These are phyloP conservation scores for Scyliorhinus canicula DNA, from an alignment of 2,797 vertebrate genomes.

Conservation along the genomic window DNA sequence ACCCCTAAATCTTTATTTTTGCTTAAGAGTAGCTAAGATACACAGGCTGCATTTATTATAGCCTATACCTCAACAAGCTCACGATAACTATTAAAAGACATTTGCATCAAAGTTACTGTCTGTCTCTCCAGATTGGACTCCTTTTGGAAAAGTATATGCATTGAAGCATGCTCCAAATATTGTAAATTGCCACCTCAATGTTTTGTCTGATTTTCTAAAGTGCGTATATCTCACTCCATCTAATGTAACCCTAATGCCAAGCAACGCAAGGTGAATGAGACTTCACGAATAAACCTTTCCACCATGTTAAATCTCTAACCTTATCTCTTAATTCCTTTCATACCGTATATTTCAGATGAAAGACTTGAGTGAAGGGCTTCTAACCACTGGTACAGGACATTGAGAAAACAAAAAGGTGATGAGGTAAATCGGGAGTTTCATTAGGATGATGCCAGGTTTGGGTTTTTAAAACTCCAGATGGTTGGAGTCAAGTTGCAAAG, in stretches of 20 bases:
- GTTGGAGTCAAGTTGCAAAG: not conserved
- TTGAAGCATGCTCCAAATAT: no score
- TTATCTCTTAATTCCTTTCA: not conserved
- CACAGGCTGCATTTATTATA: not conserved
- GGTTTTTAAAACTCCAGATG: not conserved
- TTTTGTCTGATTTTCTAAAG: not conserved
- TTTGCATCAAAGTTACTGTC: not conserved
- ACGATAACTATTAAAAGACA: not conserved
- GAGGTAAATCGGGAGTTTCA: not conserved
- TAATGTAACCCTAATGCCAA: not conserved
- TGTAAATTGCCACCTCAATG: no score
- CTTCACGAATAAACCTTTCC: not conserved
- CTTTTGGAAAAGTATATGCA: not conserved
- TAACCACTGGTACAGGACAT: not conserved
- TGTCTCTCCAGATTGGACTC: not conserved
- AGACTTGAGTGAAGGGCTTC: not conserved
- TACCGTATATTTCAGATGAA: not conserved
- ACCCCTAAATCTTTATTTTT: not conserved
- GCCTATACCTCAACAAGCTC: not conserved
- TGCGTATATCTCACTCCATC: not conserved
- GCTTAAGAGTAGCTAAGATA: not conserved
- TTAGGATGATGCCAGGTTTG: not conserved
- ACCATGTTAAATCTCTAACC: not conserved
- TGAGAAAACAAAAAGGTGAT: not conserved
- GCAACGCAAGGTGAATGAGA: not conserved